Evolutionary conservation across 2,888 invertebrate genomes (phyloP).

Genomic region (Sinopyrophorus schimmeli): DNA sequence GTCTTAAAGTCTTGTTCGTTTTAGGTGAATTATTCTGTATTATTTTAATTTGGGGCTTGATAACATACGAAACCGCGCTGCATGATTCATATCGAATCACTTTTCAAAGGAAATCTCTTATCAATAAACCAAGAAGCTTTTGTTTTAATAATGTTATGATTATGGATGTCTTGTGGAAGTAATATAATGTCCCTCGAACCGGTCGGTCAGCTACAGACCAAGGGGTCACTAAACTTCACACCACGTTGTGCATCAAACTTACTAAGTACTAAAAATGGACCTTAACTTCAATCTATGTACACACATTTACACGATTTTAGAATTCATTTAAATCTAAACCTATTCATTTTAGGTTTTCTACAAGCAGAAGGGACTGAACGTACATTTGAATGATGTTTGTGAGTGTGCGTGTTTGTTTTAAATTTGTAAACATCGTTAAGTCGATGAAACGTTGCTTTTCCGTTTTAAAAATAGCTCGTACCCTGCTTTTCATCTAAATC

Average conservation of each 20-base stretch:
- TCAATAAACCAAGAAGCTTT: conserved; percentile 5
- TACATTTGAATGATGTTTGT: too few species aligned
- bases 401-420: too few species aligned
- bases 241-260: conserved; percentile 25
- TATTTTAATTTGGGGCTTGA: too few species aligned
- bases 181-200: conserved; percentile 22
- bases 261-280: conserved; percentile 26
- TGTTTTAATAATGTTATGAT: conserved; percentile 16
- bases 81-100: background rate
- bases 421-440: conserved; percentile 16
- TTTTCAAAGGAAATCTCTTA: conserved; percentile 1
- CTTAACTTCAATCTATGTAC: conserved; percentile 12
- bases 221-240: conserved; percentile 29
- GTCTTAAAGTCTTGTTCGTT: too few species aligned
- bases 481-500: conserved; percentile 6
- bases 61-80: background rate
- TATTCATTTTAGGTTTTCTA: too few species aligned
- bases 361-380: too few species aligned
- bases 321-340: conserved; percentile 24
- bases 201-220: conserved; percentile 29
- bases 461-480: conserved; percentile 19
- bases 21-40: too few species aligned
- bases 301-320: conserved; percentile 14
- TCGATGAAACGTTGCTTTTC: conserved; percentile 20
- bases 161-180: conserved; percentile 17